Percentiles rank a stretch among this genome's conserved stretches.
These are phyloP conservation scores for Sparidentex hasta DNA, from an alignment of 2,797 vertebrate species.

Conservation along the genomic window DNA sequence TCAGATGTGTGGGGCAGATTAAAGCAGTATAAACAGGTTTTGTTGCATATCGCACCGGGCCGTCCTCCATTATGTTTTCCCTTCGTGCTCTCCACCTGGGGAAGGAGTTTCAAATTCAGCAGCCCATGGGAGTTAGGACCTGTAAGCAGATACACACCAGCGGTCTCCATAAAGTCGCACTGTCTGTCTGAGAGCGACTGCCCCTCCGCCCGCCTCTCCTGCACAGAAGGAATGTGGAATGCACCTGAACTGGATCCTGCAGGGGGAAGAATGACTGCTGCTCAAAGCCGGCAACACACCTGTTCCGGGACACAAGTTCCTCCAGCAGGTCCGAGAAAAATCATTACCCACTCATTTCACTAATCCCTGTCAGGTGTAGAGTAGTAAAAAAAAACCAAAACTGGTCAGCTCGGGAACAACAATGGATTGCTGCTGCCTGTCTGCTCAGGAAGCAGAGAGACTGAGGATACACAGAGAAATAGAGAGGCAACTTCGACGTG, in stretches of 20 bases:
- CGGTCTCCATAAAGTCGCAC: background rate
- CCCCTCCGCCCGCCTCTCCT: conserved; percentile 47
- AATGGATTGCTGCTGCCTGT: conserved; percentile 88
- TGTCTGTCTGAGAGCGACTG: conserved; percentile 17
- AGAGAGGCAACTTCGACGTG: conserved; percentile 87
- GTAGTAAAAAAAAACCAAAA: too few species aligned
- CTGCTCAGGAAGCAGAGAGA: conserved; percentile 81
- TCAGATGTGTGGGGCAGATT: background rate
- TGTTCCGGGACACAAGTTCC: conserved; percentile 53
- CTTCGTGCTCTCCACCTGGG: background rate
- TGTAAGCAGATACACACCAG: conserved; percentile 38
- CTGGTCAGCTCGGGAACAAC: background rate
- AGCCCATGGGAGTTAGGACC: conserved; percentile 9
- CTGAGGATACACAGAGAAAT: conserved; percentile 87
- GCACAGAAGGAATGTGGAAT: conserved; percentile 70
- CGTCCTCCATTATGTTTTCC: background rate
- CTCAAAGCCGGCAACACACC: conserved; percentile 42
- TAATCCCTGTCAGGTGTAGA: background rate
- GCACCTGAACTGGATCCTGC: conserved; percentile 70
- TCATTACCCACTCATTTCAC: conserved; percentile 11
- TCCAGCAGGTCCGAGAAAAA: conserved; percentile 20
- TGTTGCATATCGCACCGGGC: background rate
- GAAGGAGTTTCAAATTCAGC: conserved; percentile 10
- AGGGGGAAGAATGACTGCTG: conserved; percentile 66
- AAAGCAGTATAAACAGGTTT: background rate